These are phyloP conservation scores for Epinotia ramella DNA, from an alignment of 2,888 invertebrate genomes.

Conservation along the genomic window DNA sequence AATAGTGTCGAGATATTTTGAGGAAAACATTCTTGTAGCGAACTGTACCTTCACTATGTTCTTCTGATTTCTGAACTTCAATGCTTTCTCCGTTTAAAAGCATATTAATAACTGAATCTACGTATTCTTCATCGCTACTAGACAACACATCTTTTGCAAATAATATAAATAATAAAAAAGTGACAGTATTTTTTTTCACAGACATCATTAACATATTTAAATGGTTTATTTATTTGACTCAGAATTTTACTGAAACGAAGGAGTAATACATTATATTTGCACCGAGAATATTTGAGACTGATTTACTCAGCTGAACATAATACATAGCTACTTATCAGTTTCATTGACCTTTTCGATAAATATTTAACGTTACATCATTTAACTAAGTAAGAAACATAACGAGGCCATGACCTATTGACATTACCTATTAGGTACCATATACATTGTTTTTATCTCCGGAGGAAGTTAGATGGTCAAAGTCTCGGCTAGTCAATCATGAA, in stretches of 20 bases:
- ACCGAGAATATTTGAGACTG: conserved; percentile 24
- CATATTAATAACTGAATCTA: conserved; percentile 36
- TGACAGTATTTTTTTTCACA: not conserved
- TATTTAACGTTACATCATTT: conserved; percentile 18
- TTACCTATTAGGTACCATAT: not conserved
- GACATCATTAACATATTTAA: not conserved
- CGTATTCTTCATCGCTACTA: conserved; percentile 33
- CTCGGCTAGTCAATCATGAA: too few relatives aligned
- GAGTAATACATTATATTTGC: conserved; percentile 5
- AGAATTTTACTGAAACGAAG: not conserved
- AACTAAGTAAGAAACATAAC: not conserved
- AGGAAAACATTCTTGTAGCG: not conserved
- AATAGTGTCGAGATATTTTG: not conserved
- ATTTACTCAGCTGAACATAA: not conserved
- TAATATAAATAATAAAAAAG: conserved; percentile 23
- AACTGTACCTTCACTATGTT: conserved; percentile 20
- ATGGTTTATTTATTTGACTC: not conserved
- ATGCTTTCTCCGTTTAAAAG: conserved; percentile 35
- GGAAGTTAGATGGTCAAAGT: too few relatives aligned
- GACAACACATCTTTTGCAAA: not conserved
- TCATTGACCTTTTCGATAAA: conserved; percentile 42
- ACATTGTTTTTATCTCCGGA: not conserved
- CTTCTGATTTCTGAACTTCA: conserved; percentile 26
- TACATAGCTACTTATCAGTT: conserved; percentile 33
- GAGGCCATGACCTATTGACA: not conserved